A percentile compares a stretch with the other conserved stretches of the same genome.
Evolutionary conservation across 2,113 vertebrate species (phyloP).

Genomic region (Empidonax alnorum): DNA sequence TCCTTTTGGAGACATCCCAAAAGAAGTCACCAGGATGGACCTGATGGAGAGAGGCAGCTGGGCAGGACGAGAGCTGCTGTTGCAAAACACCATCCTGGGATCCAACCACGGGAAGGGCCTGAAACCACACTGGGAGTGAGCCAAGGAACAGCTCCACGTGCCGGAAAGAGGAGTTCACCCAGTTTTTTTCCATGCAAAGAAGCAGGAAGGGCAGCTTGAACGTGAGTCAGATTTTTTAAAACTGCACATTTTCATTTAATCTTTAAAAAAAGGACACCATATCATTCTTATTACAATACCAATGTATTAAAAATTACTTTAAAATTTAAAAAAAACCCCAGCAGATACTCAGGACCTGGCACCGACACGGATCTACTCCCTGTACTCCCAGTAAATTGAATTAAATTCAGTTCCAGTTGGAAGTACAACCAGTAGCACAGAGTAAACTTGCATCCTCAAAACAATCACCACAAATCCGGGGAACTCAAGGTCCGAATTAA

Average conservation of each 20-base stretch:
- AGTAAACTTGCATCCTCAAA: not conserved
- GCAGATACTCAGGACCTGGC: not conserved
- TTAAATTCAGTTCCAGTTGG: accelerated
- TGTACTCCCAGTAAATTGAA: accelerated
- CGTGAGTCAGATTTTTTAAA: not conserved
- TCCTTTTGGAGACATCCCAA: too few species aligned
- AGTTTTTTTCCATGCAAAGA: not conserved
- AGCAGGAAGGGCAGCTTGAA: not conserved
- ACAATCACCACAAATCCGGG: not conserved
- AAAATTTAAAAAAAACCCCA: accelerated
- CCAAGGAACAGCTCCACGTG: not conserved
- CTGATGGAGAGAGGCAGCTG: not conserved
- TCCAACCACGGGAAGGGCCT: not conserved
- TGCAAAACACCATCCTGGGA: not conserved
- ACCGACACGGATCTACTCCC: not conserved
- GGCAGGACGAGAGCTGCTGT: not conserved
- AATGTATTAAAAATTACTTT: accelerated
- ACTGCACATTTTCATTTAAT: not conserved
- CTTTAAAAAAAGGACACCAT: accelerated
- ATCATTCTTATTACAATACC: not conserved
- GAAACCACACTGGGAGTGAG: accelerated
- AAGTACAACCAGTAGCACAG: not conserved
- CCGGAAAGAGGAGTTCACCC: accelerated
- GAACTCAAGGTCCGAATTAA: not conserved
- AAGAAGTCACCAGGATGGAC: not conserved